Percentiles rank a stretch among this genome's conserved stretches.
These are phyloP conservation scores for Ophion costatus DNA, from an alignment of 2,888 invertebrate species.

Conservation along the genomic window DNA sequence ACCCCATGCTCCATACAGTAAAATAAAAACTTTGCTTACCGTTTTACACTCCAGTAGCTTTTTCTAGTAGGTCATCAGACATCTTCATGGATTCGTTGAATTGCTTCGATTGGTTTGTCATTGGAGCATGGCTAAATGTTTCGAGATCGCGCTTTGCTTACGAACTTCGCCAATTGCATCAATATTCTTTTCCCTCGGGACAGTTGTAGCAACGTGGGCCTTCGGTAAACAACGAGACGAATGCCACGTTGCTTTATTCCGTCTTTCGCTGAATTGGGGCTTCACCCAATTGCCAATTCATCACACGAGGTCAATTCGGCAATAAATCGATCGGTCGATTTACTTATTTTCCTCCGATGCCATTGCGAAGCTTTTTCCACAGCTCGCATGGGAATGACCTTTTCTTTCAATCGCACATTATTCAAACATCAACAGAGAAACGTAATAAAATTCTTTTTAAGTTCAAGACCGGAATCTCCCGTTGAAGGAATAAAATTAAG, in stretches of 20 bases:
- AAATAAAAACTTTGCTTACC: neutral
- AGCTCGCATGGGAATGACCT: neutral
- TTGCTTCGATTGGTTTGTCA: too few species aligned
- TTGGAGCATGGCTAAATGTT: too few species aligned
- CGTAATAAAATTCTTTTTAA: neutral
- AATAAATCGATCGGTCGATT: neutral
- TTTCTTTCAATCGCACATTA: neutral
- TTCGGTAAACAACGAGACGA: too few species aligned
- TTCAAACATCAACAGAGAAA: neutral
- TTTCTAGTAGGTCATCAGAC: too few species aligned
- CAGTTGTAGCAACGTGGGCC: too few species aligned
- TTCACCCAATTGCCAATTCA: neutral
- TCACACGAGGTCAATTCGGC: neutral
- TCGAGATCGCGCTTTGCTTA: too few species aligned
- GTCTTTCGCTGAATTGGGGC: neutral
- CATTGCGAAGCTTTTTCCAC: neutral
- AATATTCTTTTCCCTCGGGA: too few species aligned
- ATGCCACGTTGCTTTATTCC: too few species aligned
- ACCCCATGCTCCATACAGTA: neutral
- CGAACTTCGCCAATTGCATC: too few species aligned
- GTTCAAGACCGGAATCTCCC: neutral
- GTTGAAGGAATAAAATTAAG: slow-evolving; percentile 12
- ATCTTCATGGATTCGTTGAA: too few species aligned
- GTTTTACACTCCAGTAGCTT: neutral
- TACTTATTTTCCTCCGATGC: neutral